Conservation (phyloP, 2,113 vertebrate species). For the Pogona vitticeps region DNA sequence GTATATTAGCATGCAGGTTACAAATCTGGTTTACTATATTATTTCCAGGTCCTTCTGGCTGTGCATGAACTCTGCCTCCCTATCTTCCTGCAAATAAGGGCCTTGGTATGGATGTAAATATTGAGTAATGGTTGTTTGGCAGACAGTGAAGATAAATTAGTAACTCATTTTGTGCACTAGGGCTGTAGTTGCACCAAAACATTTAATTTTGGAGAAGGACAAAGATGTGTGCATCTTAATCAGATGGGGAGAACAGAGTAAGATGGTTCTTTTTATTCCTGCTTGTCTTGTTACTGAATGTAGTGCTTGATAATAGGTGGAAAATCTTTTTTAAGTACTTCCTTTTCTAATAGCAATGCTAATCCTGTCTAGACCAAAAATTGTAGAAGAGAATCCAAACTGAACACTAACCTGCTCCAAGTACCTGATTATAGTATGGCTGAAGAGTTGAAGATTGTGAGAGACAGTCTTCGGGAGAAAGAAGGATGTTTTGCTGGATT, state of each 20-base stretch:
- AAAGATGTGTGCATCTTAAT: slow-evolving; percentile 49
- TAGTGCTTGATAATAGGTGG: slow-evolving; percentile 79
- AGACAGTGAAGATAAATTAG: background rate
- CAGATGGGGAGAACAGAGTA: slow-evolving; percentile 66
- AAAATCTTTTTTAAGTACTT: slow-evolving; percentile 69
- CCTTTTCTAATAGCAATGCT: slow-evolving; percentile 77
- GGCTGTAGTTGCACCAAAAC: slow-evolving; percentile 49
- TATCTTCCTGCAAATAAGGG: slow-evolving; percentile 40
- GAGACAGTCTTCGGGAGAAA: slow-evolving; percentile 51
- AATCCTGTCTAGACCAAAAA: slow-evolving; percentile 87
- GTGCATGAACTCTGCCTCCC: slow-evolving; percentile 47
- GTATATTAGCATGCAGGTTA: slow-evolving; percentile 60
- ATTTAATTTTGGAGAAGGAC: slow-evolving; percentile 44
- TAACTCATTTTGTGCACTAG: slow-evolving; percentile 39
- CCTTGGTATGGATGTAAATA: slow-evolving; percentile 50
- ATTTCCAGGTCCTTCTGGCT: slow-evolving; percentile 61
- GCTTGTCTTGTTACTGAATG: slow-evolving; percentile 82
- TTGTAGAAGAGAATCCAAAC: slow-evolving; percentile 72
- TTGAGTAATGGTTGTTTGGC: background rate
- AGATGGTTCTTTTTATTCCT: slow-evolving; percentile 66
- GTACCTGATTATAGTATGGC: slow-evolving; percentile 62
- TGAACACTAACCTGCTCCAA: slow-evolving; percentile 64
- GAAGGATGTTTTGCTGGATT: slow-evolving; percentile 26
- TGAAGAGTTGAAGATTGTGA: slow-evolving; percentile 55
- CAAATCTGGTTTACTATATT: slow-evolving; percentile 53